Percentiles rank a stretch among this genome's conserved stretches.
phyloP scores from a whole-genome alignment of 2,888 invertebrate genomes.

The Eubasilissa splendida region DNA sequence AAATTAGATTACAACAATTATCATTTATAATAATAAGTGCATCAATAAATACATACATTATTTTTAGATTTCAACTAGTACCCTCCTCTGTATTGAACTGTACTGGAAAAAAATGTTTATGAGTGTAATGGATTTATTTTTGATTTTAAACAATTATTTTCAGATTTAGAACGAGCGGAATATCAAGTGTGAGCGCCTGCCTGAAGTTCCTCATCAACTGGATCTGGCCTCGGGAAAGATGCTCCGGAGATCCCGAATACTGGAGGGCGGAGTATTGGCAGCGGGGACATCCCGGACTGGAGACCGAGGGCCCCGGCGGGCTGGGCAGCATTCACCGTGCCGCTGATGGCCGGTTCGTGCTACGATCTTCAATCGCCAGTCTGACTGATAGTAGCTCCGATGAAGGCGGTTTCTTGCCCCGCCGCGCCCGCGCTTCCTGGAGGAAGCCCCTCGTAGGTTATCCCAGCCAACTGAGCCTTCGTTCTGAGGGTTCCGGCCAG shows the following conservation, averaged over 20 bases:
- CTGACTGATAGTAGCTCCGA: conserved; percentile 75
- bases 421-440: conserved; percentile 76
- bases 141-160: neutral
- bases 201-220: conserved; percentile 76
- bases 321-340: conserved; percentile 81
- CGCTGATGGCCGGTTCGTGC: conserved; percentile 83
- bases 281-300: conserved; percentile 39
- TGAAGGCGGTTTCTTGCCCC: conserved; percentile 88
- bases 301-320: conserved; percentile 65
- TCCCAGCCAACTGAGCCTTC: conserved; percentile 79
- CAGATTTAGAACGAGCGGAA: conserved; percentile 95
- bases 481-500: conserved; percentile 77
- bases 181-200: conserved; percentile 90
- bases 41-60: too few species aligned
- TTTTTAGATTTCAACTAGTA: neutral
- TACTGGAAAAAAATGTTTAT: too few species aligned
- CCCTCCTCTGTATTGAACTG: too few species aligned
- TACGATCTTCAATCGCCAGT: conserved; percentile 61
- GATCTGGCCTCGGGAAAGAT: conserved; percentile 84
- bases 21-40: too few species aligned
- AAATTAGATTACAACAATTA: too few species aligned
- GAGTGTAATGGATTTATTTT: too few species aligned
- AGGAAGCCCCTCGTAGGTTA: conserved; percentile 76
- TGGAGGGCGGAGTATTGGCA: conserved; percentile 62
- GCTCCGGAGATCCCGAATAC: conserved; percentile 63